These are phyloP conservation scores for Eupithecia subfuscata DNA, from an alignment of 2,888 invertebrate species.

Conservation along the genomic window DNA sequence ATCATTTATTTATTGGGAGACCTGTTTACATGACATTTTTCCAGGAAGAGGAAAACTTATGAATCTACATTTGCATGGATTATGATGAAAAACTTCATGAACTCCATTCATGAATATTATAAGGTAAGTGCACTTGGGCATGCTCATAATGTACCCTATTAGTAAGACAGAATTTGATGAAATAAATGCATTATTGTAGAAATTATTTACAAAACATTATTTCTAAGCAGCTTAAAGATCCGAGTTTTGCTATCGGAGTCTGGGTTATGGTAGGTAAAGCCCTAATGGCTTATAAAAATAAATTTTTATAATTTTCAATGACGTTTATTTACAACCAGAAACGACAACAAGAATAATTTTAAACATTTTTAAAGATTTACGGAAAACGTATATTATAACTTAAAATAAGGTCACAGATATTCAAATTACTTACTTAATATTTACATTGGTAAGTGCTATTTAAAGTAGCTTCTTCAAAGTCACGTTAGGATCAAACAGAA, in stretches of 20 bases:
- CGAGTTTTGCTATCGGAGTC: background rate
- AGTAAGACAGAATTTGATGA: background rate
- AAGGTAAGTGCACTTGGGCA: background rate
- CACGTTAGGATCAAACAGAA: background rate
- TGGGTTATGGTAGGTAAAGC: background rate
- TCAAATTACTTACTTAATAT: background rate
- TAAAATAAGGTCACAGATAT: background rate
- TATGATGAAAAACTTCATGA: no score
- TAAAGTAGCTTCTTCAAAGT: background rate
- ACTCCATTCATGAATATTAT: no score
- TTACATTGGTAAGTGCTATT: background rate
- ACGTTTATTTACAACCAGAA: slow-evolving; percentile 33
- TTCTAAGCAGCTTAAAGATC: background rate
- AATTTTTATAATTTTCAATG: slow-evolving; percentile 8
- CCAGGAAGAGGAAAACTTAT: background rate
- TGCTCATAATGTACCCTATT: background rate
- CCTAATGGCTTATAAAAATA: background rate
- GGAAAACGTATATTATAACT: background rate
- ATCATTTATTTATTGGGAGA: background rate
- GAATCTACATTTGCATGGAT: background rate
- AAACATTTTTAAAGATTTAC: background rate
- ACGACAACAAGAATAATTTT: slow-evolving; percentile 31
- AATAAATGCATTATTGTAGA: background rate
- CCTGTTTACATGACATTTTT: background rate
- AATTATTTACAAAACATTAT: background rate